phyloP scores from a whole-genome alignment of 2,797 vertebrate genomes.

The Erethizon dorsatum region DNA sequence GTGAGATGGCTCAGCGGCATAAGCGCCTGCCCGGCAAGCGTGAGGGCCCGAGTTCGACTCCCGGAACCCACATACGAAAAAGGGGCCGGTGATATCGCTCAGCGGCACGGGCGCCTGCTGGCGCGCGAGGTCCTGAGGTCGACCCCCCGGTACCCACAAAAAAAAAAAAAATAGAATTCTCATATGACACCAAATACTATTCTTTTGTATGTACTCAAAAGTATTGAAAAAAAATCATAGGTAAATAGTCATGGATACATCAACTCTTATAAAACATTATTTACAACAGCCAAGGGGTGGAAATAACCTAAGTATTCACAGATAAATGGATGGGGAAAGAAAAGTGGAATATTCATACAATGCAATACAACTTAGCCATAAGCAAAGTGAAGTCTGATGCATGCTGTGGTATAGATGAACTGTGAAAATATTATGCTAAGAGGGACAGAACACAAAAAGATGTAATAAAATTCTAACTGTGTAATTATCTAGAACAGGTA shows the following conservation, averaged over 20 bases:
- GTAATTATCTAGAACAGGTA: neutral
- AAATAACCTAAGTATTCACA: neutral
- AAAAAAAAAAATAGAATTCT: neutral
- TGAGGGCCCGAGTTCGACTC: no score
- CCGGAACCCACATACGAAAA: no score
- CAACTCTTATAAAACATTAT: neutral
- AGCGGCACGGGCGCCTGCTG: no score
- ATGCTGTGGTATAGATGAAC: neutral
- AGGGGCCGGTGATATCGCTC: no score
- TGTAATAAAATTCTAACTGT: neutral
- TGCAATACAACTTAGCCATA: neutral
- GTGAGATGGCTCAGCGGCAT: no score
- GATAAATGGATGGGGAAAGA: neutral
- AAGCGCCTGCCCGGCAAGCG: no score
- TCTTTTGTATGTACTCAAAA: neutral
- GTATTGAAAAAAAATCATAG: neutral
- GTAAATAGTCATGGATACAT: neutral
- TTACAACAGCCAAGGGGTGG: neutral
- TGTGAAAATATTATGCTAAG: neutral
- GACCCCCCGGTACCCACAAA: no score
- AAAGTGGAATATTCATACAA: neutral
- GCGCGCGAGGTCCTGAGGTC: no score
- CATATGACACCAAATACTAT: neutral
- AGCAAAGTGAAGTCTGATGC: neutral
- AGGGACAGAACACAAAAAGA: neutral